Base-by-base conservation (phyloP, 2,888 invertebrate species). In the Oscheius sp. region DNA sequence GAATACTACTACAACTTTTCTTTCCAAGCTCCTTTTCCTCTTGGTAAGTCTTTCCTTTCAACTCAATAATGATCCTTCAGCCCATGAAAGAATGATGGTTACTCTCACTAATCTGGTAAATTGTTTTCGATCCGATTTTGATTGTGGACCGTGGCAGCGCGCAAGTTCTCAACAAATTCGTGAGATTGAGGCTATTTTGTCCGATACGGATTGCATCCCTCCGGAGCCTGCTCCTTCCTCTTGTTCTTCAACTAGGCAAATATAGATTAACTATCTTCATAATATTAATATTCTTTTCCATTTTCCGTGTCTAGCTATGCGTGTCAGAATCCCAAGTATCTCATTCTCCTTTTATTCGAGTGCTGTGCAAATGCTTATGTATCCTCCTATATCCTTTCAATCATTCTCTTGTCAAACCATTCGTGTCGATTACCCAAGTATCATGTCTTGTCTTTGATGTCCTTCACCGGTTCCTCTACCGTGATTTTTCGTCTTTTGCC, bases 1-100 rank as follows among this genome's bases (percentile, higher is more conserved):
- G 51, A 51, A 20, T 54, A 54, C 54, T 17, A 33, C 54, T 54
- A 54, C 33, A 54, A 32, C 33, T 54, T 54, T 36, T n/a, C 24
- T 8, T 54, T 54, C 33, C 17, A 33, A 22, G 17, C 32, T n/a
- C 54, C 54, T 2, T 54, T 32, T 17, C 54, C 54, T 20, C 36
- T 54, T 9, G 6, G 54, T 54, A 54, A 54, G 54, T 2, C 32
- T 2, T 6, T 17, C 9, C 17, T 33, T 32, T 20, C 24, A 9
- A 12, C n/a, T 51, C n/a, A 12, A 6, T 30, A 12, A 17, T n/a
- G 1, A 30, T 24, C 30, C 30, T 49, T 28, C 51, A 54, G 54
- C 32, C 17, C 54, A 54, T n/a, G 54, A 54, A 5, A 9, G 32
- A 32, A 54, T 54, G 54, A 20, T 54, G 9, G 22, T 9, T n/a